These are phyloP conservation scores for Gobio occitaniae DNA, from an alignment of 2,797 vertebrate species.

Conservation along the genomic window DNA sequence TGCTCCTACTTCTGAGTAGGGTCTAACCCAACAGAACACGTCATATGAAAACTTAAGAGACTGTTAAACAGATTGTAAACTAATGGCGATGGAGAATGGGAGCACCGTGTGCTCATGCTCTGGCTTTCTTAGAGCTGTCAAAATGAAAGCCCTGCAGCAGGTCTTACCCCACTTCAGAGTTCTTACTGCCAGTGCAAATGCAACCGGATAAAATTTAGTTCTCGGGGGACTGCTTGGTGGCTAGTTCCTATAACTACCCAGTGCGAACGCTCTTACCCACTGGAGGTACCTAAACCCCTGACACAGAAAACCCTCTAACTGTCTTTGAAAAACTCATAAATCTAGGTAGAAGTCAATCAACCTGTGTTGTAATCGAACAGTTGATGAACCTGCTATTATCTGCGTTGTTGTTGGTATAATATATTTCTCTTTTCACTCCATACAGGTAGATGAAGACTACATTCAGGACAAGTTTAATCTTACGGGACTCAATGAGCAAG, in stretches of 20 bases:
- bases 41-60: background rate
- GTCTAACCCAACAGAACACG: background rate
- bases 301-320: background rate
- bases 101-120: no score
- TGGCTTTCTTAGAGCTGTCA: no score
- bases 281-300: background rate
- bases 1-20: background rate
- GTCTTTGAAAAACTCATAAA: background rate
- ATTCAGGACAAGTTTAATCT: constrained; percentile 96
- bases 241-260: background rate
- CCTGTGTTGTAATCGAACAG: background rate
- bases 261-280: background rate
- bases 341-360: background rate
- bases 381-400: background rate
- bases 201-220: background rate
- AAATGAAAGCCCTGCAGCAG: background rate
- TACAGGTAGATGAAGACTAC: constrained; percentile 93
- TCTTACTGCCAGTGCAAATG: background rate
- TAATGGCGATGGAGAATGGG: background rate
- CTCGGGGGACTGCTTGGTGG: background rate
- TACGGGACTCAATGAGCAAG: constrained; percentile 93
- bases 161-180: background rate
- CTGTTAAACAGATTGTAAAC: background rate
- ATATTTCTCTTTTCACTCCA: background rate
- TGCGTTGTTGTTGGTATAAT: background rate